Evolutionary conservation across 1,140 invertebrate species (phyloP), one percentile per base, ranked within the genome.

Genomic region (Scaptodrosophila lebanonensis): DNA sequence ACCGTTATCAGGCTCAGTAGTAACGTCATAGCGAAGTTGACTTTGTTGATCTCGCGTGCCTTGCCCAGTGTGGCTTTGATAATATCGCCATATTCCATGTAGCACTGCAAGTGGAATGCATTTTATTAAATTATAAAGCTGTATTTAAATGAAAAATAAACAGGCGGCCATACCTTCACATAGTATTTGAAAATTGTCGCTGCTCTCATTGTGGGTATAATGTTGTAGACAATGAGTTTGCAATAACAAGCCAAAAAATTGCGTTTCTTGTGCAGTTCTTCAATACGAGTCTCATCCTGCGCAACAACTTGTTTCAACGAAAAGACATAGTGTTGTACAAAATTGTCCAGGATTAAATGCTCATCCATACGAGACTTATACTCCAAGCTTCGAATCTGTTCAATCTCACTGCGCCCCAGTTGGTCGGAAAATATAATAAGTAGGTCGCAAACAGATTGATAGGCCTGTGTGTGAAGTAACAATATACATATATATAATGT

Each of bases 51-150:
- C 88, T 99, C 98, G 61, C 97, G 90, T 1, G 96, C 95, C 89
- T 99, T 99, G 44, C 95, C 94, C 64, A 99, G 88, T 1, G 98
- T 98, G 7, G 95, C 93, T 89, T 99, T 99, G 44, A 99, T 98
- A 45, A 99, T 99, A 87, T 99, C 98, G n/a, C 98, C 98, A 89
- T 98, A 99, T 87, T 99, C 97, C 87, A 98, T 98, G 86, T 98
- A 99, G 87, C 96, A 98, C 92, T 95, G 86, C 36, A 87, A 87
- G 59, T 18, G 9, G 3, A 43, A 5, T 8, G 17, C 4, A 36
- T 12, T 16, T 0, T 4, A 30, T 0, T 1, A n/a, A 33, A 32
- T 27, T 43, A 7, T 12, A 6, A 25, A 7, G 13, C 1, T 11
- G 17, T 2, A 6, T 44, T 25, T 5, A 16, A 8, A 30, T 13